phyloP scores from a whole-genome alignment of 1,140 invertebrate genomes.

The Drosophila eugracilis region DNA sequence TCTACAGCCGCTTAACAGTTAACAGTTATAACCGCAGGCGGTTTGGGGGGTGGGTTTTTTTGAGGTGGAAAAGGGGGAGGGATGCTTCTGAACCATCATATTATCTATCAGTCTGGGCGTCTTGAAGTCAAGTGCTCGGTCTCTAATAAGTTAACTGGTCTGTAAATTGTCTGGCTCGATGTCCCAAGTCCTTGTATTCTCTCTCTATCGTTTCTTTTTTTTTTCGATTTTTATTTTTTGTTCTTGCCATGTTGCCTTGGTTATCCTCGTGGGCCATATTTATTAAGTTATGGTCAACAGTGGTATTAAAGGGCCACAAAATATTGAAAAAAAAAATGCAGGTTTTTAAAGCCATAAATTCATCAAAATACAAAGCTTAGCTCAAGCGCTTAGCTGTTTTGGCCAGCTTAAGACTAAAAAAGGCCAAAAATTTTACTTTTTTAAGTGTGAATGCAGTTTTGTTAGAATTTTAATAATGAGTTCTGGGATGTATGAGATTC shows the following conservation, averaged over 20 bases:
- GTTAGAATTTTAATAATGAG: no score
- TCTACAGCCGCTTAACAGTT: slow-evolving; percentile 66
- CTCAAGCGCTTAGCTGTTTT: no score
- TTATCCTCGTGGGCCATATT: slow-evolving; percentile 38
- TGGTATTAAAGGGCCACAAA: slow-evolving; percentile 23
- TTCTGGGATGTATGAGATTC: no score
- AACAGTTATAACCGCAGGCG: slow-evolving; percentile 61
- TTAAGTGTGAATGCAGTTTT: no score
- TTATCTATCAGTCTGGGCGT: slow-evolving; percentile 32
- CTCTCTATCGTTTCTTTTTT: neutral
- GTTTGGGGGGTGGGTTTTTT: neutral
- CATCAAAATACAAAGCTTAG: no score
- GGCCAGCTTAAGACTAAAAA: no score
- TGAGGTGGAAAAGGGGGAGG: neutral
- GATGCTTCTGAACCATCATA: slow-evolving; percentile 29
- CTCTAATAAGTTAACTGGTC: slow-evolving; percentile 75
- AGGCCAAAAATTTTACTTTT: no score
- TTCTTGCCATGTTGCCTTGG: slow-evolving; percentile 16
- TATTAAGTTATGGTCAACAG: slow-evolving; percentile 56
- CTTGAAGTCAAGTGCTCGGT: slow-evolving; percentile 39
- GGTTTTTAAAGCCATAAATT: no score
- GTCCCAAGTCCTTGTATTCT: slow-evolving; percentile 13
- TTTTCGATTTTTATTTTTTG: neutral
- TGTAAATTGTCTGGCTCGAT: slow-evolving; percentile 69
- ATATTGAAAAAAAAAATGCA: neutral